Conservation (phyloP, 2,797 vertebrate species). For the Esox lucius region DNA sequence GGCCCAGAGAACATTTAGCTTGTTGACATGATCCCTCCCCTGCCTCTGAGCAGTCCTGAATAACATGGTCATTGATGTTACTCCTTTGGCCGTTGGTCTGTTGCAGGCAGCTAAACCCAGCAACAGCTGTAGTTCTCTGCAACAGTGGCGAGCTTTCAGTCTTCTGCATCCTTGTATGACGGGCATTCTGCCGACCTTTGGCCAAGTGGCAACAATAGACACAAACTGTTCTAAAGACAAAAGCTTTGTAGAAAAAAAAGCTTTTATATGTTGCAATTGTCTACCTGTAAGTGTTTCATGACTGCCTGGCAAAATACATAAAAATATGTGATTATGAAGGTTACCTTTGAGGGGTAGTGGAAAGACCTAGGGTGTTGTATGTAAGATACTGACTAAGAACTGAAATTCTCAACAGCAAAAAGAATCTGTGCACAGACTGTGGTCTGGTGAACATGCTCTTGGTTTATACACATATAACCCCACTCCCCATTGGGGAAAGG, state of each 20-base stretch:
- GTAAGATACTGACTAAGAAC: too few relatives aligned
- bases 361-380: too few relatives aligned
- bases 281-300: neutral
- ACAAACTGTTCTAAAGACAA: slow-evolving; percentile 25
- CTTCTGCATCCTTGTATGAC: slow-evolving; percentile 35
- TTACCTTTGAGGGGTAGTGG: too few relatives aligned
- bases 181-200: slow-evolving; percentile 21
- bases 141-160: slow-evolving; percentile 41
- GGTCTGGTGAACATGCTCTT: too few relatives aligned
- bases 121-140: slow-evolving; percentile 37
- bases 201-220: slow-evolving; percentile 38
- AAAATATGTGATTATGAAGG: too few relatives aligned
- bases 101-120: neutral
- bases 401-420: too few relatives aligned
- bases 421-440: too few relatives aligned
- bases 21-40: neutral
- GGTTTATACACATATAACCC: too few relatives aligned
- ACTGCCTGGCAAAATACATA: too few relatives aligned
- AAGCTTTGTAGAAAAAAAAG: slow-evolving; percentile 15
- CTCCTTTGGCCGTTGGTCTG: slow-evolving; percentile 18
- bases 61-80: slow-evolving; percentile 33
- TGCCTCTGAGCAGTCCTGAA: slow-evolving; percentile 10
- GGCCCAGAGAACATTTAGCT: neutral
- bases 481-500: too few relatives aligned
- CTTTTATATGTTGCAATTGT: neutral